Base-by-base conservation (phyloP, 1,140 invertebrate species). In the Conus betulinus region DNA sequence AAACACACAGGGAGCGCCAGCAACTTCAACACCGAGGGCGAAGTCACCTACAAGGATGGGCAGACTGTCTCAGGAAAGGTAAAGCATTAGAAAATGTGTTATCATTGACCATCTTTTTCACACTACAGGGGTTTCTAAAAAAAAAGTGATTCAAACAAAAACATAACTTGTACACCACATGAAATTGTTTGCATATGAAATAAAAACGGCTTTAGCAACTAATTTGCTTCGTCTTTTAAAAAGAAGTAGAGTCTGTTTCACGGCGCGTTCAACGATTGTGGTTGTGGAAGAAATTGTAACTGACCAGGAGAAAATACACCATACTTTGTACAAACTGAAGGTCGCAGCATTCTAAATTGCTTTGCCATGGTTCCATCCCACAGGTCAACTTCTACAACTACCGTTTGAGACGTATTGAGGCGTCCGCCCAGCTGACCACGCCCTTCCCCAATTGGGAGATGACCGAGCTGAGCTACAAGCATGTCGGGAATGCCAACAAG, bases 391-490 rank as follows among this genome's bases (percentile, higher is more conserved):
- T 67, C 27, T 88, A 84, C 52, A 76, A 81, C 57, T 60, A 83
- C 71, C 27, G 60, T 23, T 17, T 52, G 63, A 74, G 79, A 55
- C 53, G 85, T 81, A 55, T 87, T 53, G 85, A 89, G 81, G 87
- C 53, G 71, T 78, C 79, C 13, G 67, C 91, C 7, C 88, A 90
- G 79, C 55, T 92, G n/a, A 78, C 39, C 55, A 90, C 89, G 57
- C 89, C 91, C 88, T 89, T 60, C 67, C 20, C n/a, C 63, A 60
- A 27, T 55, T 71, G 60, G 90, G 91, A 82, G 78, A 90, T 51
- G 89, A 89, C 27, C 84, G 27, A 11, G 8, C 88, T 51, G 88
- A 79, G 71, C 63, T 92, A 63, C 74, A 79, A 87, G 27, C 86
- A 87, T 39, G 55, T 51, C 53, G 55, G 82, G 5, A 84, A 53